phyloP scores from a whole-genome alignment of 2,888 invertebrate species.

The Tetragonisca angustula region DNA sequence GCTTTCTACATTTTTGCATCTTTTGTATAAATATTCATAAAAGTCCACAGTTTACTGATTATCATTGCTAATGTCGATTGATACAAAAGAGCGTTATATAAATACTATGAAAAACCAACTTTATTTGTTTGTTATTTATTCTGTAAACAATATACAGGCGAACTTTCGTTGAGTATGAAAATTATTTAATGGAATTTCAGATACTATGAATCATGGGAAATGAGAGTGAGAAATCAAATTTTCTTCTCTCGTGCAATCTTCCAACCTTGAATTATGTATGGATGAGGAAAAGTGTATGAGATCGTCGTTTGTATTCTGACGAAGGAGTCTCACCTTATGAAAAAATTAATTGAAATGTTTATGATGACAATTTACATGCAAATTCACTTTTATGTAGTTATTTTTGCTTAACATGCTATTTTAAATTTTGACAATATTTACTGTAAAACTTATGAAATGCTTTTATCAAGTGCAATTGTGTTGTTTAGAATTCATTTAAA shows the following conservation, averaged over 20 bases:
- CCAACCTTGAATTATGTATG: constrained; percentile 5
- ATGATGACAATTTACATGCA: neutral
- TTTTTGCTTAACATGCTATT: neutral
- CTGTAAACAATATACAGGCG: neutral
- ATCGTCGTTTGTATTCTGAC: neutral
- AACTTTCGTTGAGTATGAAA: neutral
- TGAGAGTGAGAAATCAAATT: neutral
- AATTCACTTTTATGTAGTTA: neutral
- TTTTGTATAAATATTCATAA: no score
- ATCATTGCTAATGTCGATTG: no score
- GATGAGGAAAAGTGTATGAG: neutral
- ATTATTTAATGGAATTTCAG: neutral
- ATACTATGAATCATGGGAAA: neutral
- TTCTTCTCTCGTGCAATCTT: neutral
- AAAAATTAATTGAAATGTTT: neutral
- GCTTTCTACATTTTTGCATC: no score
- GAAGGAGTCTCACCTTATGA: neutral
- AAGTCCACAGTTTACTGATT: no score
- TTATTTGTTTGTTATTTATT: neutral
- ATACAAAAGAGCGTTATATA: neutral
- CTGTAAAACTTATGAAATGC: neutral
- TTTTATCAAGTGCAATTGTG: neutral
- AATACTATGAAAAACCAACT: neutral
- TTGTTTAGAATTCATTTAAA: neutral
- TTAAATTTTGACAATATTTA: neutral